Conservation (phyloP, 2,888 invertebrate species). For the Malthinus flaveolus region DNA sequence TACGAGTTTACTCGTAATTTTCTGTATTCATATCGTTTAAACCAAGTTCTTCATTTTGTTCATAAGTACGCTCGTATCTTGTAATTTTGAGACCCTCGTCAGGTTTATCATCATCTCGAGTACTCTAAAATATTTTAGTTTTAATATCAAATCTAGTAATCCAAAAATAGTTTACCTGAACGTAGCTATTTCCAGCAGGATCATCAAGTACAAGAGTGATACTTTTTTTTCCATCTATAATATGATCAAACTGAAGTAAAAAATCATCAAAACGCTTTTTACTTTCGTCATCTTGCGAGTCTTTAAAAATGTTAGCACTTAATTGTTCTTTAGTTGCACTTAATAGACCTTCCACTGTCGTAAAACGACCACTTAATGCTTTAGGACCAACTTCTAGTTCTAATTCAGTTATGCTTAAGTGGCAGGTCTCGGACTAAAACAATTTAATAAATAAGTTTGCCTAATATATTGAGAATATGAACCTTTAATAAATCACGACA, state of each 20-base stretch:
- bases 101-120: conserved; percentile 64
- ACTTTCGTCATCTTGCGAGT: conserved; percentile 65
- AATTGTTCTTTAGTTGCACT: conserved; percentile 78
- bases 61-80: conserved; percentile 79
- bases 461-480: conserved; percentile 3
- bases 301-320: conserved; percentile 68
- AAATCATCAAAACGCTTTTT: conserved; percentile 65
- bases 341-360: conserved; percentile 91
- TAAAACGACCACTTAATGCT: conserved; percentile 90
- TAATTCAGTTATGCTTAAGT: conserved; percentile 81
- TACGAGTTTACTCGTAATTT: conserved; percentile 61
- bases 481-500: conserved; percentile 92
- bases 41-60: conserved; percentile 95
- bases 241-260: conserved; percentile 66
- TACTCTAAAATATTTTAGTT: conserved; percentile 61
- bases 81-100: conserved; percentile 76
- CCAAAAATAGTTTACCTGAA: conserved; percentile 62
- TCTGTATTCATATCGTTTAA: conserved; percentile 96
- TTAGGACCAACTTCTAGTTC: conserved; percentile 84
- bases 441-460: too few species aligned
- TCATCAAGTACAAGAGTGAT: conserved; percentile 89
- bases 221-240: conserved; percentile 63
- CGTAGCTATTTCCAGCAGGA: conserved; percentile 96
- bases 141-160: not conserved
- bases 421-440: conserved; percentile 77